Base-by-base conservation (phyloP, 2,797 vertebrate species). In the Coranthus polyacanthus region DNA sequence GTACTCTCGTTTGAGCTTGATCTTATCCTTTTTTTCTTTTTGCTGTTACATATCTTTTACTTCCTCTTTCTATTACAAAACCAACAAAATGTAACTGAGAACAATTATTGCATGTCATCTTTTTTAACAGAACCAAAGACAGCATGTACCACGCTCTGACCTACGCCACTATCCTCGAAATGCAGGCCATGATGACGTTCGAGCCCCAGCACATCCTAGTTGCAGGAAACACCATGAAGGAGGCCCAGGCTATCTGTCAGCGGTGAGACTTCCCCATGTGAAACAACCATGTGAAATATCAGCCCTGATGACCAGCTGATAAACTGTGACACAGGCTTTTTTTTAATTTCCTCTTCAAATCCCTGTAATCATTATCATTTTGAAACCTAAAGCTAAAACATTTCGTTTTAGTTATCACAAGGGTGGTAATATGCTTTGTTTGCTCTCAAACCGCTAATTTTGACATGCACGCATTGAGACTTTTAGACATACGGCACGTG, bases 151-250 rank as follows among this genome's bases (percentile, higher is more conserved):
- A 99, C 16, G 95, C 96, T 1, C 92, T 99, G 83, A 98, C 96
- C 0, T 97, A 98, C 0, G 97, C 97, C 89, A 99, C 97, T 68
- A 98, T 99, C 80, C 75, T 98, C 86, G 97, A 98, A 92, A 99
- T 99, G 97, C 96, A 97, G 84, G 97, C 97, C 81, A 99, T 99
- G 97, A 98, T 99, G 97, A 98, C 97, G 38, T 99, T 99, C 85
- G 95, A 99, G 69, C 96, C 96, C 10, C 95, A 96, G 77, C 95
- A 98, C 87, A 98, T 99, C 73, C 71, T 95, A 72, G 92, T 93
- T 26, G 97, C 97, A 12, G 95, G 96, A 58, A 96, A 95, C 90
- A 98, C 95, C 55, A 98, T 98, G 97, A 98, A 99, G 82, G 97
- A 98, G 79, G 97, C 97, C 2, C 96, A 98, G 91, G 93, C 88